phyloP scores from a whole-genome alignment of 2,797 vertebrate species.

The Serranus cabrilla region DNA sequence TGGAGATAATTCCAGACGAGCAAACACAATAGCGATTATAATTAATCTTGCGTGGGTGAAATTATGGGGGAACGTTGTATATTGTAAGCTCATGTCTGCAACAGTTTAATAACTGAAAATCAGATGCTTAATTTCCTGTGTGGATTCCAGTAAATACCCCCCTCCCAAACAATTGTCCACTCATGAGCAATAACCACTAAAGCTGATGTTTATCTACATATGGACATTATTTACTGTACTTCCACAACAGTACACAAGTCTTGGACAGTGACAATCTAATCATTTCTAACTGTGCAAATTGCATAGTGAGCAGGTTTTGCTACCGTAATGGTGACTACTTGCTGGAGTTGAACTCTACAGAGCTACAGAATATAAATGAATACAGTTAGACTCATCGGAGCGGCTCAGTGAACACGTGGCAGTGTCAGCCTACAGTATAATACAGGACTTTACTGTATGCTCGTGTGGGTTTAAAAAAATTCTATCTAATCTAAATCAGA shows the following conservation, averaged over 20 bases:
- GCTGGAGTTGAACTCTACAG: conserved; percentile 17
- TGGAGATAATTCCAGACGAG: conserved; percentile 49
- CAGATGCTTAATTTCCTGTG: conserved; percentile 37
- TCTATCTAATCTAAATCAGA: no score
- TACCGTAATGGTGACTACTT: conserved; percentile 31
- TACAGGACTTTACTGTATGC: not conserved
- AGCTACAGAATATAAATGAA: conserved; percentile 24
- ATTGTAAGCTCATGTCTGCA: conserved; percentile 34
- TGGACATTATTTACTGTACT: conserved; percentile 61
- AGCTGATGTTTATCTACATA: conserved; percentile 65
- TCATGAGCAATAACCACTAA: conserved; percentile 36
- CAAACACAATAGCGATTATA: conserved; percentile 55
- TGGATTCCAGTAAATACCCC: conserved; percentile 18
- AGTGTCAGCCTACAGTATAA: conserved; percentile 20
- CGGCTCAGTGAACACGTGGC: conserved; percentile 41
- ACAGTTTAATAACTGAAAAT: conserved; percentile 52
- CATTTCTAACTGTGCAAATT: conserved; percentile 55
- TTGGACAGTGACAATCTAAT: conserved; percentile 53
- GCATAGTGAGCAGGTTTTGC: conserved; percentile 71
- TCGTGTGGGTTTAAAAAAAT: conserved; percentile 17
- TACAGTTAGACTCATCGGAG: conserved; percentile 9
- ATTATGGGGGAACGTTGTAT: conserved; percentile 39
- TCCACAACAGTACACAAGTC: conserved; percentile 60
- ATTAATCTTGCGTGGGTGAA: conserved; percentile 63
- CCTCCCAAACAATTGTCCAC: not conserved